These are phyloP conservation scores for Meta bourneti DNA, from an alignment of 2,888 invertebrate species.

Conservation along the genomic window DNA sequence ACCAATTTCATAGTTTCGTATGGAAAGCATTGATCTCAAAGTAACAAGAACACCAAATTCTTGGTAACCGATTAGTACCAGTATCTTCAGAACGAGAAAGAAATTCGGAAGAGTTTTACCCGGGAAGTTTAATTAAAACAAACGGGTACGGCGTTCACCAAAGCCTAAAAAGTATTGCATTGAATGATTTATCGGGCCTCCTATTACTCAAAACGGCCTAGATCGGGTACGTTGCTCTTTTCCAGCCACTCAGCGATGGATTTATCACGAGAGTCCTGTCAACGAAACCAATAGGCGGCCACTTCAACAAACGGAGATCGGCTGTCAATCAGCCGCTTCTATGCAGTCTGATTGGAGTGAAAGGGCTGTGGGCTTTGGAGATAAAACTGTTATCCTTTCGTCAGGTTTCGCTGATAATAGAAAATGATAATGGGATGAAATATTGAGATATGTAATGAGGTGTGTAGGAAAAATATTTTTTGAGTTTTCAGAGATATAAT, in stretches of 20 bases:
- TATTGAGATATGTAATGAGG: no score
- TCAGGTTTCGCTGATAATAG: neutral
- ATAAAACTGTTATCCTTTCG: neutral
- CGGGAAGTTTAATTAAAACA: slow-evolving; percentile 9
- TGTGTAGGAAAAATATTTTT: no score
- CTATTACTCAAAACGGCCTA: neutral
- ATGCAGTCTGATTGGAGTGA: neutral
- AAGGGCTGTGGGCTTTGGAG: neutral
- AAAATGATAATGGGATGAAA: neutral
- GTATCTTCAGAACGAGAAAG: neutral
- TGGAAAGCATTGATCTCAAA: no score
- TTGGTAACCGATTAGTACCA: neutral
- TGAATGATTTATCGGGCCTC: neutral
- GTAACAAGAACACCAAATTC: no score
- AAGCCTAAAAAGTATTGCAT: neutral
- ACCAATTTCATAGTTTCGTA: no score
- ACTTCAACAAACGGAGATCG: slow-evolving; percentile 14
- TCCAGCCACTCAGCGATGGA: neutral
- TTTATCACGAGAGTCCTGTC: slow-evolving; percentile 30
- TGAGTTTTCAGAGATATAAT: no score
- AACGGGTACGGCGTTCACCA: neutral
- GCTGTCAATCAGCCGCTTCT: slow-evolving; percentile 23
- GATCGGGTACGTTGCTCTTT: slow-evolving; percentile 8
- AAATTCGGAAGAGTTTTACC: neutral
- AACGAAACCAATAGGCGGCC: slow-evolving; percentile 18